Conservation (phyloP, 1,140 invertebrate genomes). For the Plutomurus gul region DNA sequence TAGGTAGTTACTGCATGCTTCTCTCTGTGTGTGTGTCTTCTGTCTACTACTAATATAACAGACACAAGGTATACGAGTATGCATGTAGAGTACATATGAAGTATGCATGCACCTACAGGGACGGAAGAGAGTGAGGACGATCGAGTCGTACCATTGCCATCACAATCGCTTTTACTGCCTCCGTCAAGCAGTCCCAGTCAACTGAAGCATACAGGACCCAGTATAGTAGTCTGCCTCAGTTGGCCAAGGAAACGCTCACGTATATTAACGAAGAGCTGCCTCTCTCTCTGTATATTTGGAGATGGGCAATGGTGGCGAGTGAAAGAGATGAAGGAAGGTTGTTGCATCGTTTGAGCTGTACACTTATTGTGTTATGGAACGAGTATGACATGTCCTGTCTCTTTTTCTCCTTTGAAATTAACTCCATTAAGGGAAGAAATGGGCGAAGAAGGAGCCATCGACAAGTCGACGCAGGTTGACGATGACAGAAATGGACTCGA, state of each 20-base stretch:
- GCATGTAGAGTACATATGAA: not conserved
- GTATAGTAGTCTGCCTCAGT: too few species aligned
- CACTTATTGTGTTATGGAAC: not conserved
- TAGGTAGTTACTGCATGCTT: too few species aligned
- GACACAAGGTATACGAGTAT: not conserved
- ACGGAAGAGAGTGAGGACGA: not conserved
- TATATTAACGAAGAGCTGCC: too few species aligned
- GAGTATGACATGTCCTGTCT: not conserved
- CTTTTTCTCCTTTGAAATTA: not conserved
- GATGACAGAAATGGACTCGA: conserved; percentile 25
- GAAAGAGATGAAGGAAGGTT: not conserved
- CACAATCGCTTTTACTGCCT: not conserved
- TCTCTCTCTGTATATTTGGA: not conserved
- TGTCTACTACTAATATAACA: not conserved
- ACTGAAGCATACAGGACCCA: too few species aligned
- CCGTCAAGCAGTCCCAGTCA: too few species aligned
- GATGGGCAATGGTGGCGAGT: not conserved
- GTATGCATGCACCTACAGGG: not conserved
- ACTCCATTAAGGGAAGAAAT: conserved; percentile 23
- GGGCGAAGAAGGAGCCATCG: conserved; percentile 12
- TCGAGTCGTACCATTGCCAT: not conserved
- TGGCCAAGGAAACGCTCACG: too few species aligned
- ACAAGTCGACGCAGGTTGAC: conserved; percentile 28
- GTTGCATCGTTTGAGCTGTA: not conserved
- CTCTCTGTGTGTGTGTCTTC: too few species aligned